Evolutionary conservation across 2,888 invertebrate species (phyloP).

Genomic region (Anoncus sp.): DNA sequence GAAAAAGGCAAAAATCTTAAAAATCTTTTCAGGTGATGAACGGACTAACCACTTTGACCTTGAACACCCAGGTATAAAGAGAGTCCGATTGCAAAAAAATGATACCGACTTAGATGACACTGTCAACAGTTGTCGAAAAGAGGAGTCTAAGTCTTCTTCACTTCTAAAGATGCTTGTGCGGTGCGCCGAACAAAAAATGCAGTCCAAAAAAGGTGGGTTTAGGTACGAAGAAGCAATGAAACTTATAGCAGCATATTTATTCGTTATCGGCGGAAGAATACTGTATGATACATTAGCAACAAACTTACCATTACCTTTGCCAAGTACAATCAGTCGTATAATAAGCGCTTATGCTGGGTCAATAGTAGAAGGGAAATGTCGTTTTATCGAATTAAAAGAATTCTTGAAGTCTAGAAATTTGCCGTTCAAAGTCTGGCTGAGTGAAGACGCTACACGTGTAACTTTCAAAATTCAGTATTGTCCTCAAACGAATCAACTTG

Average conservation of each 20-base stretch:
- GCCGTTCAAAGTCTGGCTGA: constrained; percentile 2
- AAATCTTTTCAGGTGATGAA: no score
- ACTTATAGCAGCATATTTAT: constrained; percentile 50
- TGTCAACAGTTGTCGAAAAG: no score
- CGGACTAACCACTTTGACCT: no score
- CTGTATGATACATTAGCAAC: constrained; percentile 62
- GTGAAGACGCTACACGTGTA: constrained; percentile 15
- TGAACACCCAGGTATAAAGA: no score
- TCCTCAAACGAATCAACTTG: neutral
- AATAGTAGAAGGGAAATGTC: constrained; percentile 61
- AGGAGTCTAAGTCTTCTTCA: no score
- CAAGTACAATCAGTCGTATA: constrained; percentile 56
- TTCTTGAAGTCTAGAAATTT: neutral
- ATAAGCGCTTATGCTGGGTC: constrained; percentile 35
- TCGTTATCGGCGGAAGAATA: constrained; percentile 59
- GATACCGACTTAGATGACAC: no score
- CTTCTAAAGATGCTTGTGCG: no score
- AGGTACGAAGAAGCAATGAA: constrained; percentile 51
- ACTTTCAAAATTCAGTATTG: neutral
- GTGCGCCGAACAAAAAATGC: constrained; percentile 1
- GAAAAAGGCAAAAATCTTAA: no score
- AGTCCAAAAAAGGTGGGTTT: neutral
- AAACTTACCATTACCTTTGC: constrained; percentile 55
- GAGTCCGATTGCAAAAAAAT: no score
- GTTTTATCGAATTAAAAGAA: neutral